These are phyloP conservation scores for Cebidichthys violaceus DNA, from an alignment of 2,113 vertebrate species.

Conservation along the genomic window DNA sequence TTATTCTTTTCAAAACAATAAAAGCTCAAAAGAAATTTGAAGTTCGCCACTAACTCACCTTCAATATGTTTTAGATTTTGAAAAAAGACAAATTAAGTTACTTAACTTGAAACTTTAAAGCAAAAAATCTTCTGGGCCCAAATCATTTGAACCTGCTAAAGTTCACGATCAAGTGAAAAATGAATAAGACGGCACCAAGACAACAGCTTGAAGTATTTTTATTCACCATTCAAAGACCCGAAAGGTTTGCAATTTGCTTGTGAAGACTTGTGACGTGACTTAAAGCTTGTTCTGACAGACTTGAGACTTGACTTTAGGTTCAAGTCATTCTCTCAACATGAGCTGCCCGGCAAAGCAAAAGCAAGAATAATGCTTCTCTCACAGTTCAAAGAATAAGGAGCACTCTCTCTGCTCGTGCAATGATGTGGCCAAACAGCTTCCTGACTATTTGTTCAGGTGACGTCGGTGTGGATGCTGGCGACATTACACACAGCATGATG, in stretches of 20 bases:
- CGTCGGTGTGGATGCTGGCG: neutral
- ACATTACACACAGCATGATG: constrained; percentile 20
- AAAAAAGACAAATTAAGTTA: neutral
- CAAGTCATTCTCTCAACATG: neutral
- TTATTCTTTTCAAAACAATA: neutral
- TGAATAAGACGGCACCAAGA: neutral
- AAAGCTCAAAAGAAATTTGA: neutral
- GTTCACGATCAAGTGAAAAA: neutral
- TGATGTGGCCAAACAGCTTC: constrained; percentile 13
- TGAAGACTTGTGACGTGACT: neutral
- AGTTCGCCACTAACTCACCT: neutral
- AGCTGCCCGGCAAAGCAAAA: neutral
- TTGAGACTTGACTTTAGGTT: neutral
- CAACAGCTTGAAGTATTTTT: too few species aligned
- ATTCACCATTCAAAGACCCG: neutral
- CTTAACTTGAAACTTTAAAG: neutral
- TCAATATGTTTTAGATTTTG: neutral
- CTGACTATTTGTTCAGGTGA: constrained; percentile 35
- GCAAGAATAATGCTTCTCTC: neutral
- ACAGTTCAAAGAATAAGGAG: neutral
- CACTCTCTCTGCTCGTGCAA: neutral
- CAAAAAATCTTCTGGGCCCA: neutral
- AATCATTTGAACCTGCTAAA: neutral
- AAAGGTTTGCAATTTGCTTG: neutral
- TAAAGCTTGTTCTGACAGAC: neutral